A percentile compares a stretch with the other conserved stretches of the same genome.
Conservation (phyloP, 2,888 invertebrate species). For the Drosophila meridiana region DNA sequence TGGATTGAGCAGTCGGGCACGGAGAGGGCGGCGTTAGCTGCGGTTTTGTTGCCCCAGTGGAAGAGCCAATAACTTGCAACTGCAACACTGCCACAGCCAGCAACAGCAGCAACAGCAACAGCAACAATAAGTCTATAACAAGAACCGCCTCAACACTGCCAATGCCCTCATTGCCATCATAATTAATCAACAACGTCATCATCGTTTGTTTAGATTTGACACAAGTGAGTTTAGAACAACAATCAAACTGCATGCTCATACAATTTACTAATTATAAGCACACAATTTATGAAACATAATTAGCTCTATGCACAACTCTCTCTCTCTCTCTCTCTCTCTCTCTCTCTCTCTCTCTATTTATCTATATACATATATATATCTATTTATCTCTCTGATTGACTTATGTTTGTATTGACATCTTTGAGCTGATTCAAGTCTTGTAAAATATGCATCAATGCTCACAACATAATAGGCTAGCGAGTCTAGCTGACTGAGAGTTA, state of each 20-base stretch:
- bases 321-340: constrained; percentile 2
- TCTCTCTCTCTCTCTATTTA: neutral
- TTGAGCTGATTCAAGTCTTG: constrained; percentile 10
- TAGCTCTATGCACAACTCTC: neutral
- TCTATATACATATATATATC: neutral
- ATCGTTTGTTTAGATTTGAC: constrained; percentile 79
- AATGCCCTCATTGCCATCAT: constrained; percentile 80
- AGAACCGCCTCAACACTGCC: constrained; percentile 71
- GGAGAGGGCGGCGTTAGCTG: constrained; percentile 64
- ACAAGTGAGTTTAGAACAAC: constrained; percentile 72
- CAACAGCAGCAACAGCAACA: constrained; percentile 24
- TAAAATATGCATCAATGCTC: constrained; percentile 10
- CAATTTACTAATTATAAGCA: constrained; percentile 3
- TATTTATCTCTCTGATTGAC: neutral
- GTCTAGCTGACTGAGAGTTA: neutral
- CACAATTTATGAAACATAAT: neutral
- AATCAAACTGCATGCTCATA: constrained; percentile 52
- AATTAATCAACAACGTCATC: constrained; percentile 72
- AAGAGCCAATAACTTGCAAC: constrained; percentile 27
- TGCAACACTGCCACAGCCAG: constrained; percentile 8
- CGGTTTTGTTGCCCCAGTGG: constrained; percentile 54
- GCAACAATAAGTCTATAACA: constrained; percentile 39
- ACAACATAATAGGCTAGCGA: constrained; percentile 7
- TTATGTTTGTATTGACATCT: neutral
- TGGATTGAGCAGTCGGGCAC: constrained; percentile 14